A percentile compares a stretch with the other conserved stretches of the same genome.
Evolutionary conservation across 2,797 vertebrate species (phyloP).

Genomic region (Acridotheres tristis): DNA sequence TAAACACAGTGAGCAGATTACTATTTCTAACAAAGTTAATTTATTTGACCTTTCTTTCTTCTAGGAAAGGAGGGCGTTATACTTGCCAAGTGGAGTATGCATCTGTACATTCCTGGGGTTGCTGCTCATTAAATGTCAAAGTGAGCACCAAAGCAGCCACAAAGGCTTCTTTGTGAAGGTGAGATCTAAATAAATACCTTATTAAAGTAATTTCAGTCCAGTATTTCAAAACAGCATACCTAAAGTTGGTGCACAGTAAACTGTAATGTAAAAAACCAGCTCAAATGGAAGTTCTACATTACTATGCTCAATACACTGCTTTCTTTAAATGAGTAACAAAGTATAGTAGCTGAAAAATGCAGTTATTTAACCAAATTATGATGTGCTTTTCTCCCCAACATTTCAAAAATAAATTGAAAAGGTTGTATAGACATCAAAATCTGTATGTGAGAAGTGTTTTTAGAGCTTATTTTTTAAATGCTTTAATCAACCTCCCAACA

Average conservation of each 20-base stretch:
- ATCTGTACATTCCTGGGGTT: conserved; percentile 12
- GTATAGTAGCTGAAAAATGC: background rate
- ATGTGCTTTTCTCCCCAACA: background rate
- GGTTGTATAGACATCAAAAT: background rate
- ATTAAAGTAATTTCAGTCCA: background rate
- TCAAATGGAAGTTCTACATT: background rate
- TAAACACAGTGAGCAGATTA: conserved; percentile 61
- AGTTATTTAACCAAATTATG: background rate
- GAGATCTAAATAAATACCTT: conserved; percentile 15
- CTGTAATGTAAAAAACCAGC: background rate
- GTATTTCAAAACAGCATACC: background rate
- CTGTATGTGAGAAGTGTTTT: background rate
- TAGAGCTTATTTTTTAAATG: background rate
- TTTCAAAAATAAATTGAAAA: background rate
- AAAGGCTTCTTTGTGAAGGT: background rate
- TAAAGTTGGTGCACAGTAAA: background rate
- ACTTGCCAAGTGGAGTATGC: background rate
- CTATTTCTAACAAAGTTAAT: conserved; percentile 57
- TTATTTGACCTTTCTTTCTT: conserved; percentile 63
- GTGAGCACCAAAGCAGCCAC: background rate
- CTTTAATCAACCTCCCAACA: background rate
- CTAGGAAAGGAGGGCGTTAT: background rate
- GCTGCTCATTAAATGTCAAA: background rate
- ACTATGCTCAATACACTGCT: background rate
- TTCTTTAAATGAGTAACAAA: background rate